Conservation (phyloP, 2,797 vertebrate species). For the Limnodromus scolopaceus region DNA sequence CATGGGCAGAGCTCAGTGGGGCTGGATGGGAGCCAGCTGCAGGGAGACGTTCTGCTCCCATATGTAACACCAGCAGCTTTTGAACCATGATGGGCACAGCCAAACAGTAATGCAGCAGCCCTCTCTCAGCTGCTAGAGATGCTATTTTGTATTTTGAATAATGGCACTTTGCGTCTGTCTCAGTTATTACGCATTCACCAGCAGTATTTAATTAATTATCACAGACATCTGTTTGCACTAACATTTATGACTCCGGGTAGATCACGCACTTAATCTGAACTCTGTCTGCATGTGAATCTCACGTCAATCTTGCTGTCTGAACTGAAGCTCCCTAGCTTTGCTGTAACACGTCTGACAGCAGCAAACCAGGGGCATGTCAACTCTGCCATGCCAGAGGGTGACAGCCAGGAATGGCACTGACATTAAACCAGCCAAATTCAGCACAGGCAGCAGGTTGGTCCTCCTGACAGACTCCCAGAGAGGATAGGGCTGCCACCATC, state of each 20-base stretch:
- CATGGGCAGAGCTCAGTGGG: accelerated
- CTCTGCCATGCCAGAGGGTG: background rate
- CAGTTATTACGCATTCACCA: background rate
- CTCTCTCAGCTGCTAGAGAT: background rate
- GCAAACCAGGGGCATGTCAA: background rate
- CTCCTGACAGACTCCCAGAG: background rate
- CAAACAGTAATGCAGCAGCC: background rate
- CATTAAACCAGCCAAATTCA: background rate
- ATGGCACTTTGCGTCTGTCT: background rate
- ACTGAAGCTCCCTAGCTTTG: background rate
- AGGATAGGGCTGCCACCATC: background rate
- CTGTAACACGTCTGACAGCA: background rate
- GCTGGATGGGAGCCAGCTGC: background rate
- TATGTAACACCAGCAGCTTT: background rate
- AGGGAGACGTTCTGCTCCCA: background rate
- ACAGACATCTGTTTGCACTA: conserved; percentile 36
- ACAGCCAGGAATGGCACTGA: background rate
- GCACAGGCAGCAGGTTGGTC: background rate
- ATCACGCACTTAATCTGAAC: conserved; percentile 12
- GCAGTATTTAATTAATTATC: conserved; percentile 42
- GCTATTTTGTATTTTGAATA: background rate
- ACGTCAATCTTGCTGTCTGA: background rate
- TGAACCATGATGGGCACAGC: background rate
- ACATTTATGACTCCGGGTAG: background rate
- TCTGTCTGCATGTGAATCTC: background rate